These are phyloP conservation scores for Epinephelus fuscoguttatus DNA, from an alignment of 2,113 vertebrate species.

Conservation along the genomic window DNA sequence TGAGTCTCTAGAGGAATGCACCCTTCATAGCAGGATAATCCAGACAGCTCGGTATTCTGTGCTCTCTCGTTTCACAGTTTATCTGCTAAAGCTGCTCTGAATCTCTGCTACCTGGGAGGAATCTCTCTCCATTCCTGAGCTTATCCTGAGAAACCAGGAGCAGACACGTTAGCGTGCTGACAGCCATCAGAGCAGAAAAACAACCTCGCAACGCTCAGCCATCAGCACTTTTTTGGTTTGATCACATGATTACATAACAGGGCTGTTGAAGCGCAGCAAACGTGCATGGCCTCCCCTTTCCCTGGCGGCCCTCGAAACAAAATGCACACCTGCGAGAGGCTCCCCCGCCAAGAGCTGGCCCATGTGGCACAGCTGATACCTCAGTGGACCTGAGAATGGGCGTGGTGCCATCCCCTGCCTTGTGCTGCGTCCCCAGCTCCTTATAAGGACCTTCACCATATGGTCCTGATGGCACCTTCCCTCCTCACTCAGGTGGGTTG, in stretches of 20 bases:
- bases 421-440: conserved; percentile 62
- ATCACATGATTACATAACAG: conserved; percentile 79
- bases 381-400: conserved; percentile 74
- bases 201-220: conserved; percentile 56
- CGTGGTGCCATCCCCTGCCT: conserved; percentile 65
- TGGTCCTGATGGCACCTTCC: conserved; percentile 71
- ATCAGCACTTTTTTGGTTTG: conserved; percentile 78
- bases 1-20: conserved; percentile 73
- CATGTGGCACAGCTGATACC: conserved; percentile 79
- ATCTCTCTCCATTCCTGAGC: conserved; percentile 75
- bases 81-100: conserved; percentile 82
- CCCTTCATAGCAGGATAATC: conserved; percentile 78
- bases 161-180: conserved; percentile 61
- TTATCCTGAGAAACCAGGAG: conserved; percentile 77
- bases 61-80: conserved; percentile 77
- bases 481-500: conserved; percentile 62
- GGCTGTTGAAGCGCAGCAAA: conserved; percentile 52
- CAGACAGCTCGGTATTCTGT: conserved; percentile 75
- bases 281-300: conserved; percentile 50
- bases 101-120: conserved; percentile 83
- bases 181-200: conserved; percentile 62
- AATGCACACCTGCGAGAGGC: conserved; percentile 69
- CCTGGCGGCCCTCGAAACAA: conserved; percentile 32
- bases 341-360: conserved; percentile 69
- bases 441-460: conserved; percentile 82